Base-by-base conservation (phyloP, 2,113 vertebrate species). In the Aldabrachelys gigantea region DNA sequence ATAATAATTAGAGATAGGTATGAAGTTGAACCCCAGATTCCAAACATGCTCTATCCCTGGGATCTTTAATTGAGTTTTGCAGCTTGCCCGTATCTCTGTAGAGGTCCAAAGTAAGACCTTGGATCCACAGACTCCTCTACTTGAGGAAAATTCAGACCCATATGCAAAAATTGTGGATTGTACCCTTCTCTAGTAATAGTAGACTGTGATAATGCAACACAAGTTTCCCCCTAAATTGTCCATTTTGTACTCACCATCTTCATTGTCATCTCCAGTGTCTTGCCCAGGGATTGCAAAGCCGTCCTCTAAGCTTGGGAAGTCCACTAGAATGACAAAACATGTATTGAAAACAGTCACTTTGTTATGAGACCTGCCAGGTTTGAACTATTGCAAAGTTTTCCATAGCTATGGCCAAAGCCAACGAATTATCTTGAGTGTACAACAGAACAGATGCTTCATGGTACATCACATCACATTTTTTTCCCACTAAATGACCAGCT, bases 281-380 rank as follows among this genome's bases (percentile, higher is more conserved):
- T 96, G 97, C 93, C 97, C 97, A 5, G 97, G 97, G 85, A 94
- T 95, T 10, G 97, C 97, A 92, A 97, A 90, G 56, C 96, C 97
- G 85, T 98, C 96, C 59, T 97, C 95, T 94, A 95, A 85, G 84
- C 94, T 93, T 84, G 98, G 98, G 82, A 98, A 97, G 91, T 98
- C 97, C 95, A 98, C 98, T 98, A 35, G 53, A 97, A 98, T 41
- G 91, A 97, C 95, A 98, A 97, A 31, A 96, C 95, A 19, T 9
- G 10, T 57, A 85, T 35, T 87, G 86, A 92, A 47, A 65, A 50
- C 8, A 10, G 21, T 91, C n/a, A 57, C 22, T 72, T 84, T 87
- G 81, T 57, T 75, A 31, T 1, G 12, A 62, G 88, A 82, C 59
- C 0, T 3, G 16, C 2, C 56, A 35, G 44, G 93, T 80, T 22